phyloP scores from a whole-genome alignment of 1,140 invertebrate genomes.

The Lucilia sericata region DNA sequence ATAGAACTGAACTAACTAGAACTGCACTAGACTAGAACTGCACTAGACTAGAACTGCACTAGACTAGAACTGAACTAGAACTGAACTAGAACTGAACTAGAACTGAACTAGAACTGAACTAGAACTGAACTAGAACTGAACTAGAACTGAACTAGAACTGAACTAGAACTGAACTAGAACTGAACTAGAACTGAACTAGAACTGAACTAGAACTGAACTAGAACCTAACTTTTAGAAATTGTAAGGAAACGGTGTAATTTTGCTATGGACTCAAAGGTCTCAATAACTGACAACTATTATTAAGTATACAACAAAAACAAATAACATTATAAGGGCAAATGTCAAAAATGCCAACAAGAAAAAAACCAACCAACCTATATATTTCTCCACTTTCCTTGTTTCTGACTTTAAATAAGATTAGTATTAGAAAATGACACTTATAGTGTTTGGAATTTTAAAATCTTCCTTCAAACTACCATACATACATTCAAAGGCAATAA shows the following conservation, averaged over 20 bases:
- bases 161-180: too few relatives aligned
- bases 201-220: too few relatives aligned
- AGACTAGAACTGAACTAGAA: too few relatives aligned
- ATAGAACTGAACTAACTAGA: too few relatives aligned
- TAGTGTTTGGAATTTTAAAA: conserved; percentile 24
- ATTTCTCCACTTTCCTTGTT: background rate
- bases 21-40: too few relatives aligned
- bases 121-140: too few relatives aligned
- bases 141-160: too few relatives aligned
- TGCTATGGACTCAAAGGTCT: background rate
- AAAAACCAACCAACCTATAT: background rate
- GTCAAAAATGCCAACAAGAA: background rate
- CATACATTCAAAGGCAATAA: background rate
- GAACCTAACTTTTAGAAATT: background rate
- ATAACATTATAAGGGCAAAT: background rate
- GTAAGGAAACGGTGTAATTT: background rate
- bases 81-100: too few relatives aligned
- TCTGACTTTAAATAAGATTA: background rate
- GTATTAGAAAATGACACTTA: conserved; percentile 26
- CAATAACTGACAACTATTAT: background rate
- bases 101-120: too few relatives aligned
- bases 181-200: too few relatives aligned
- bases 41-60: too few relatives aligned
- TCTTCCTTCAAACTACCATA: background rate
- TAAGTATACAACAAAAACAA: background rate